Evolutionary conservation across 2,797 vertebrate species (phyloP), one percentile per base, ranked within the genome.

Genomic region (Myiotriccus ornatus): DNA sequence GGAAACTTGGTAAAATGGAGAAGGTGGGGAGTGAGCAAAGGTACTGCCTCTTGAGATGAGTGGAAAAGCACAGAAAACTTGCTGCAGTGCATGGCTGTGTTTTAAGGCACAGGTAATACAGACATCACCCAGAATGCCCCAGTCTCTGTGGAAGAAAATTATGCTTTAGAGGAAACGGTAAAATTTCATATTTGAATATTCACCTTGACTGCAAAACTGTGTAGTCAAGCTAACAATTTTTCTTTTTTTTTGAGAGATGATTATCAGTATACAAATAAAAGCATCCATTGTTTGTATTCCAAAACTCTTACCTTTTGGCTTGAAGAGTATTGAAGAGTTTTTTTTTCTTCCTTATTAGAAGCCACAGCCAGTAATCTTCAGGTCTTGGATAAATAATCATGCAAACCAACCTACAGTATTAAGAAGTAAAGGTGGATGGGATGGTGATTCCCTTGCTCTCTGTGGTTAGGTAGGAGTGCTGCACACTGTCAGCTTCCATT

Each of bases 201-300:
- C 4, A 6, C 13, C 18, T 63, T 0, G 3, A n/a, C 47, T 65
- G 20, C 63, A 73, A 67, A 83, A 46, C 7, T 30, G 9, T 7
- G 17, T 49, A 69, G 39, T 71, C 56, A 47, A 73, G 27, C 39
- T 63, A 63, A 44, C 20, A 57, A 43, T 34, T 49, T 12, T 22
- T n/a, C n/a, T 8, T 8, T 32, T 50, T 20, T 15, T 10, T 12
- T 27, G 18, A 13, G 11, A 53, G 28, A 67, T 14, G 30, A 7
- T 59, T 71, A 34, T 5, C 13, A 37, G 30, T 32, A 62, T 35
- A 69, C 32, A 65, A 67, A 68, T n/a, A 49, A 79, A 91, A 41
- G 0, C 18, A 47, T 0, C 0, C 10, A 47, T 32, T 2, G 0
- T 76, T 11, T 84, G 4, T 44, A 46, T 50, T 55, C 47, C 18